A percentile compares a stretch with the other conserved stretches of the same genome.
phyloP scores from a whole-genome alignment of 2,888 invertebrate genomes.

The Hylaea fasciaria region DNA sequence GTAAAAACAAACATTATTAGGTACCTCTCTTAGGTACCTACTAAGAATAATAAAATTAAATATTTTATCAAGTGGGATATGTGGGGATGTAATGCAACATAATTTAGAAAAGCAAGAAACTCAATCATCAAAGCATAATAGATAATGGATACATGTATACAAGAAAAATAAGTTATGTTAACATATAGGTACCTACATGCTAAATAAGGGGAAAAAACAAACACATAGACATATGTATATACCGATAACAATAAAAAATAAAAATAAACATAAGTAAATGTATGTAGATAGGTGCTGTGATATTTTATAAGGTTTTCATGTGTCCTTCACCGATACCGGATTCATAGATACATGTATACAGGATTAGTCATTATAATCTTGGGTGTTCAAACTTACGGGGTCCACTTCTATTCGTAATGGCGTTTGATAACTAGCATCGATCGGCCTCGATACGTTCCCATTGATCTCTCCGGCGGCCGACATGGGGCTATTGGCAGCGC shows the following conservation, averaged over 20 bases:
- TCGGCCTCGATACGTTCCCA: constrained; percentile 66
- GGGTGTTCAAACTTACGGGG: constrained; percentile 83
- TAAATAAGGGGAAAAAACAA: constrained; percentile 21
- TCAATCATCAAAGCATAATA: constrained; percentile 26
- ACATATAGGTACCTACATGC: constrained; percentile 23
- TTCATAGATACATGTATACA: constrained; percentile 39
- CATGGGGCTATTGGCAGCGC: constrained; percentile 70
- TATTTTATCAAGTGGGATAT: neutral
- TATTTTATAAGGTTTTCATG: constrained; percentile 7
- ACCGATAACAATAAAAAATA: constrained; percentile 16
- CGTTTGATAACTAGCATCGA: constrained; percentile 73
- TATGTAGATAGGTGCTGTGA: constrained; percentile 19
- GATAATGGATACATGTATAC: constrained; percentile 13
- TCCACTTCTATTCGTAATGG: constrained; percentile 88
- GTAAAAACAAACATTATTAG: constrained; percentile 14
- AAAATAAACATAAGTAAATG: constrained; percentile 25
- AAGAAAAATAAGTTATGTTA: constrained; percentile 13
- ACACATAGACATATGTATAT: constrained; percentile 20
- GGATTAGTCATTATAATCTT: constrained; percentile 39
- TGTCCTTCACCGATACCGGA: constrained; percentile 28
- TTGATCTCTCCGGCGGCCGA: constrained; percentile 67
- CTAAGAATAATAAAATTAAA: constrained; percentile 10
- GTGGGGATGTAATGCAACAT: constrained; percentile 9
- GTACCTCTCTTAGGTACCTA: neutral
- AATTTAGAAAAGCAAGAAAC: constrained; percentile 22